Percentiles rank a stretch among this genome's conserved stretches.
These are phyloP conservation scores for Oegoconia quadripuncta DNA, from an alignment of 2,888 invertebrate genomes.

Conservation along the genomic window DNA sequence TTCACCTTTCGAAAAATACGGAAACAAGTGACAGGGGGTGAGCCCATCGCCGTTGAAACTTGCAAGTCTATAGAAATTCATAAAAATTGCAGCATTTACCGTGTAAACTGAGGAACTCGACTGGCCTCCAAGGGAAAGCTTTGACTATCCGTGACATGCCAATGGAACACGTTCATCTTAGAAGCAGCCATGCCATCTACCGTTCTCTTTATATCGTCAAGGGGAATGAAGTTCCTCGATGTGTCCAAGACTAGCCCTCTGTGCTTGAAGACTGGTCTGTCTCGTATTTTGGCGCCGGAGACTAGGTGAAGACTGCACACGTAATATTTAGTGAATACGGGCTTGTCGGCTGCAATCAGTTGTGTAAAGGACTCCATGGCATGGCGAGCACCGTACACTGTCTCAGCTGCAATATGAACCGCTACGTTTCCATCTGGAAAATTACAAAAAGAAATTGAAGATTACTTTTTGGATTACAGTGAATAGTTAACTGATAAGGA, in stretches of 20 bases:
- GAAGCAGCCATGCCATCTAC: conserved; percentile 92
- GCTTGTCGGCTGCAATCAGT: conserved; percentile 67
- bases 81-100: conserved; percentile 63
- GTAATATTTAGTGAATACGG: conserved; percentile 35
- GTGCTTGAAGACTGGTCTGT: conserved; percentile 89
- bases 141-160: conserved; percentile 95
- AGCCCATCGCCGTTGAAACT: too few species aligned
- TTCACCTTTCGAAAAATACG: too few species aligned
- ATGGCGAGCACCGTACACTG: conserved; percentile 87
- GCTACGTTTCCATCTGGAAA: conserved; percentile 64
- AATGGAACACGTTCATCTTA: conserved; percentile 95
- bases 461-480: too few species aligned
- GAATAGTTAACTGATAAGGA: too few species aligned
- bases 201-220: conserved; percentile 83
- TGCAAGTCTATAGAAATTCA: too few species aligned
- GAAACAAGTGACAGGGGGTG: too few species aligned
- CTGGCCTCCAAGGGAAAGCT: conserved; percentile 92
- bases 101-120: conserved; percentile 86
- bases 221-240: conserved; percentile 90
- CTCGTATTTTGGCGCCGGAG: conserved; percentile 82
- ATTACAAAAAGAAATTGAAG: conserved; percentile 4
- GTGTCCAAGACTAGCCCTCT: conserved; percentile 94
- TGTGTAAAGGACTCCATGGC: conserved; percentile 88
- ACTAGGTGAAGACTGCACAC: conserved; percentile 80
- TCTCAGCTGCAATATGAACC: conserved; percentile 78